A percentile compares a stretch with the other conserved stretches of the same genome.
phyloP scores from a whole-genome alignment of 2,888 invertebrate species.

The Sipha maydis region DNA sequence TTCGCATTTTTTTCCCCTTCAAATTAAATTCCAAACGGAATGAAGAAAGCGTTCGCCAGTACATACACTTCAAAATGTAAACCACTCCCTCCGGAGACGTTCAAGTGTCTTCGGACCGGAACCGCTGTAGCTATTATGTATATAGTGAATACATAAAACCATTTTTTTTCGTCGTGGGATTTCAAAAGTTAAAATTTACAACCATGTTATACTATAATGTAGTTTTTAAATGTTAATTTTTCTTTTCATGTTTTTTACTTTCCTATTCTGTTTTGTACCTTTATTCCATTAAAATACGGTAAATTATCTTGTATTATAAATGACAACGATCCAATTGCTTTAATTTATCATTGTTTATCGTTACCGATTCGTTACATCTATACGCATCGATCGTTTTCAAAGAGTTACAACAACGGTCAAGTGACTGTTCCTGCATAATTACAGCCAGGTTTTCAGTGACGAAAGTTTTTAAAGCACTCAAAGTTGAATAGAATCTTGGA shows the following conservation, averaged over 20 bases:
- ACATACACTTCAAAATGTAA: slow-evolving; percentile 20
- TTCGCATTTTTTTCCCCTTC: not conserved
- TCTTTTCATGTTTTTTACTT: not conserved
- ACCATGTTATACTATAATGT: not conserved
- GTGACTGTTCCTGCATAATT: too few relatives aligned
- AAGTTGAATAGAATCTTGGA: too few relatives aligned
- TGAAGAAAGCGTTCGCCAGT: not conserved
- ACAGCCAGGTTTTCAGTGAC: too few relatives aligned
- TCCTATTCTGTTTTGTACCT: not conserved
- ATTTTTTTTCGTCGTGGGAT: slow-evolving; percentile 12
- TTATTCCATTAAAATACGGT: not conserved
- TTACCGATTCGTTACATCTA: not conserved
- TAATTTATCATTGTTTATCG: not conserved
- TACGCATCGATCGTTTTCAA: too few relatives aligned
- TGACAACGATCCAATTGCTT: not conserved
- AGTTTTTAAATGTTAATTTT: slow-evolving; percentile 4
- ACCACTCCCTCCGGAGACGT: slow-evolving; percentile 31
- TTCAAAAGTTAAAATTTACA: slow-evolving; percentile 17
- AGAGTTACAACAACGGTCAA: too few relatives aligned
- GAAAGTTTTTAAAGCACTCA: too few relatives aligned
- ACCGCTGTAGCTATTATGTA: not conserved
- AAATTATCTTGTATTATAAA: not conserved
- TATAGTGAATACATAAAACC: slow-evolving; percentile 18
- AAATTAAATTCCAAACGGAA: slow-evolving; percentile 26
- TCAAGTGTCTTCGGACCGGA: slow-evolving; percentile 28